These are phyloP conservation scores for Euthynnus affinis DNA, from an alignment of 2,797 vertebrate genomes.

Conservation along the genomic window DNA sequence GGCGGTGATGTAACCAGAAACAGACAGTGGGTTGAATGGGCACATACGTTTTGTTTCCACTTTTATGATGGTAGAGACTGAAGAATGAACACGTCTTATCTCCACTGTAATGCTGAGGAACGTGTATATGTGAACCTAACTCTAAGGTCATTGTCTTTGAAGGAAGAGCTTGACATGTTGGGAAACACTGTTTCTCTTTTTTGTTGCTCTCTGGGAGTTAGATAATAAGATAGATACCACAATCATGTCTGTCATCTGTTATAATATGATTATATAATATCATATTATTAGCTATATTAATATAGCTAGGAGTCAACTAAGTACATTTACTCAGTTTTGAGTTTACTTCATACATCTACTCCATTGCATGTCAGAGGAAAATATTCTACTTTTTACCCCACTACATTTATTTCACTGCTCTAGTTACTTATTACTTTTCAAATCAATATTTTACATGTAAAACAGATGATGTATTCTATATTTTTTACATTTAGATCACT, in stretches of 20 bases:
- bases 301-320: too few relatives aligned
- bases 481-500: background rate
- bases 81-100: background rate
- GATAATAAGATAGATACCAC: background rate
- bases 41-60: slow-evolving; percentile 2
- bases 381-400: too few relatives aligned
- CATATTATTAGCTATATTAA: too few relatives aligned
- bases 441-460: too few relatives aligned
- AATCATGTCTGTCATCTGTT: too few relatives aligned
- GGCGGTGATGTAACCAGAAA: slow-evolving; percentile 24
- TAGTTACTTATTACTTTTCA: too few relatives aligned
- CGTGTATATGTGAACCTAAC: background rate
- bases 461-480: too few relatives aligned
- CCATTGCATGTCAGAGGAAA: too few relatives aligned
- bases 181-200: background rate
- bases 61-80: background rate
- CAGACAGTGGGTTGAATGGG: background rate
- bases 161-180: slow-evolving; percentile 9
- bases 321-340: too few relatives aligned
- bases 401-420: too few relatives aligned
- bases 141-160: slow-evolving; percentile 5
- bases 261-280: too few relatives aligned
- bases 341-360: too few relatives aligned
- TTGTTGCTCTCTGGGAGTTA: background rate
- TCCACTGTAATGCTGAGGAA: background rate